phyloP scores from a whole-genome alignment of 2,797 vertebrate genomes.

The Holocentrus rufus region DNA sequence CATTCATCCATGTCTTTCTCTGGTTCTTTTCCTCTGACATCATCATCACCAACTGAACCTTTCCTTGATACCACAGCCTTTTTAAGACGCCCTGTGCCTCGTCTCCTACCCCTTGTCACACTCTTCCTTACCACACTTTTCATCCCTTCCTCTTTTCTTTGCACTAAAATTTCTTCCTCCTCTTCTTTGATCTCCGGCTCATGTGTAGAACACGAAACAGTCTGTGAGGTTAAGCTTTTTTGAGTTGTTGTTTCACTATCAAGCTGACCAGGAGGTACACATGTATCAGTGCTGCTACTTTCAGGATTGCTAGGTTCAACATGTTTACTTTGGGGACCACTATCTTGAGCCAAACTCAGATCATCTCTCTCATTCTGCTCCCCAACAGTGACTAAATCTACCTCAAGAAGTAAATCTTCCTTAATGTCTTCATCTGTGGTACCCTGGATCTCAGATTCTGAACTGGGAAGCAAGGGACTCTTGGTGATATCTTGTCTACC shows the following conservation, averaged over 20 bases:
- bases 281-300: constrained; percentile 3
- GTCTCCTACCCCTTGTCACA: constrained; percentile 37
- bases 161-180: constrained; percentile 76
- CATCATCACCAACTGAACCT: constrained; percentile 26
- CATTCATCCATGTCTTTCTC: constrained; percentile 73
- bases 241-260: constrained; percentile 32
- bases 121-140: constrained; percentile 23
- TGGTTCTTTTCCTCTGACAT: constrained; percentile 20
- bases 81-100: constrained; percentile 44
- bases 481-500: constrained; percentile 5
- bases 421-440: constrained; percentile 75
- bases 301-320: constrained; percentile 17
- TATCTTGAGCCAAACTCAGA: constrained; percentile 25
- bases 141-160: constrained; percentile 56
- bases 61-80: constrained; percentile 47
- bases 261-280: constrained; percentile 13
- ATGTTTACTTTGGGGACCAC: constrained; percentile 40
- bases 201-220: constrained; percentile 68
- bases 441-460: constrained; percentile 48
- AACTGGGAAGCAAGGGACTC: constrained; percentile 24
- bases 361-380: constrained; percentile 72
- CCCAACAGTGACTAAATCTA: constrained; percentile 81
- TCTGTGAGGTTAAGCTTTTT: constrained; percentile 53
- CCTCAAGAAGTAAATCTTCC: constrained; percentile 78
- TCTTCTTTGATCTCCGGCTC: constrained; percentile 79